Conservation (phyloP, 2,113 vertebrate species). For the Callocephalon fimbriatum region DNA sequence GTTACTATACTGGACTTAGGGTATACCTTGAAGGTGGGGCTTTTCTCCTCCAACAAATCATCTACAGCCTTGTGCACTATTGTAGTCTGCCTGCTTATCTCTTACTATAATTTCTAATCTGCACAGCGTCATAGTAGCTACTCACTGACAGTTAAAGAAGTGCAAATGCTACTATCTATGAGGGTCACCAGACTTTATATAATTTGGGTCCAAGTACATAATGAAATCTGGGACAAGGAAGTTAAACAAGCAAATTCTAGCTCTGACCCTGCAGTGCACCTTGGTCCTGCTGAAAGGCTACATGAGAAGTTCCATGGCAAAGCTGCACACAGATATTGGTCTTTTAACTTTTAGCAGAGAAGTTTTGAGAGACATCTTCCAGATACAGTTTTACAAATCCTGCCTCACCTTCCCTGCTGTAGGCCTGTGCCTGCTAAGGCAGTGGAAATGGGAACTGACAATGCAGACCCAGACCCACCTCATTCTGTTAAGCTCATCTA, state of each 20-base stretch:
- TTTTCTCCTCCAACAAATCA: background rate
- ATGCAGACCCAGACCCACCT: rapidly evolving
- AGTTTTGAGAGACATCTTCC: background rate
- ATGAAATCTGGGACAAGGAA: background rate
- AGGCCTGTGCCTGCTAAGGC: background rate
- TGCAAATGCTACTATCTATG: background rate
- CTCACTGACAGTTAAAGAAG: background rate
- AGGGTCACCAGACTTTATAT: background rate
- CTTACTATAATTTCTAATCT: background rate
- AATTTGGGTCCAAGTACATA: background rate
- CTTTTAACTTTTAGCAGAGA: background rate
- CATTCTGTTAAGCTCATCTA: background rate
- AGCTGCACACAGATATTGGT: rapidly evolving
- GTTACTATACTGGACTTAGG: background rate
- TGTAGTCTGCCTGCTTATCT: background rate
- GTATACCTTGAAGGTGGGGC: background rate
- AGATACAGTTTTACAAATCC: background rate
- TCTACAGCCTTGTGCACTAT: background rate
- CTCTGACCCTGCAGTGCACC: background rate
- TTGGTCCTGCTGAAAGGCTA: background rate
- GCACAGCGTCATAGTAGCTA: background rate
- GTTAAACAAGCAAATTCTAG: background rate
- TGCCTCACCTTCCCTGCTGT: background rate
- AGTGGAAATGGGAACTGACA: background rate
- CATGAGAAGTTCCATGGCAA: background rate